Conservation (phyloP, 2,888 invertebrate genomes). For the Pristionchus arcanus region DNA sequence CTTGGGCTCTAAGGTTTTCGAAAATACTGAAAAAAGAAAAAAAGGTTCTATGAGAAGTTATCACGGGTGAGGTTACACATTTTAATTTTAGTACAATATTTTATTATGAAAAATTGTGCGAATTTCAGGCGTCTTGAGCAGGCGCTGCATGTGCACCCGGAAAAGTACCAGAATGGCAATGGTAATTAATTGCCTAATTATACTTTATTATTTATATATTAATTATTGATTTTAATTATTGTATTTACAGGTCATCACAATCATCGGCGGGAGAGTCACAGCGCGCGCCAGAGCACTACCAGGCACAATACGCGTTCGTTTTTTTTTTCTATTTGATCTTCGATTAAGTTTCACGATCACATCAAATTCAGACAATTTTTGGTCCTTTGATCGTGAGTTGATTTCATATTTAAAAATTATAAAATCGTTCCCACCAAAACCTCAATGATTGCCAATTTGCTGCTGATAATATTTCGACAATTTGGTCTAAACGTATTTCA, state of each 20-base stretch:
- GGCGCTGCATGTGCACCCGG: constrained; percentile 72
- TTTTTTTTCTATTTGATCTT: background rate
- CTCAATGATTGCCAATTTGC: no score
- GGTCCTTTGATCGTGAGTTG: no score
- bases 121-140: constrained; percentile 71
- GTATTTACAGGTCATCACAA: background rate
- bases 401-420: no score
- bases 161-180: constrained; percentile 66
- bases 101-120: background rate
- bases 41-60: background rate
- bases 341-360: background rate
- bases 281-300: constrained; percentile 39
- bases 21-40: background rate
- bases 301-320: constrained; percentile 52
- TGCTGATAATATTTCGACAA: no score
- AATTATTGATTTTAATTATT: background rate
- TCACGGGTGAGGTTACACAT: background rate
- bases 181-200: constrained; percentile 31
- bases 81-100: background rate
- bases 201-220: background rate
- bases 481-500: no score
- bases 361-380: background rate
- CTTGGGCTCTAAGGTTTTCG: background rate
- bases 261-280: constrained; percentile 33
- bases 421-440: no score